Percentiles rank a stretch among this genome's conserved stretches.
phyloP scores from a whole-genome alignment of 30 jellyfish, hydroid and myxozoan species.

The Sanderia malayensis region DNA sequence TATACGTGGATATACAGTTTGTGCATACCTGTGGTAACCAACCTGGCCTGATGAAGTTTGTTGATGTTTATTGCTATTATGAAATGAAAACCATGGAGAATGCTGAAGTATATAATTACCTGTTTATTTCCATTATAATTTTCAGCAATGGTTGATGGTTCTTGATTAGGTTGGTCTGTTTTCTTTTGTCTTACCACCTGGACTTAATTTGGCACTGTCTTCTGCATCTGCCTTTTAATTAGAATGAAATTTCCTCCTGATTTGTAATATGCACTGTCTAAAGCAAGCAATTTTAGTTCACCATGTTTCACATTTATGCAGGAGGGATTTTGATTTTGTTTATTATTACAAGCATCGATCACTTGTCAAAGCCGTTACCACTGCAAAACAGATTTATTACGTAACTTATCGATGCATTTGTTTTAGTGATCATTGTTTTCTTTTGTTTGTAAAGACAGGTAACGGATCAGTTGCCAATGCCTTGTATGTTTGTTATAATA shows the following conservation, averaged over 20 bases:
- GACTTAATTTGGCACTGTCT: conserved; percentile 14
- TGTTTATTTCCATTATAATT: not conserved
- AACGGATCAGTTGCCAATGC: too few relatives aligned
- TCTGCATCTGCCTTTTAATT: conserved; percentile 36
- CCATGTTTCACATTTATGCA: not conserved
- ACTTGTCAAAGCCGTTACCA: not conserved
- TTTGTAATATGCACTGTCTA: not conserved
- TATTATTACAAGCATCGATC: not conserved
- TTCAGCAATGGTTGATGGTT: not conserved
- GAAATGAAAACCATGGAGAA: not conserved
- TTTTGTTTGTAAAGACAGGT: too few relatives aligned
- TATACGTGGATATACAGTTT: too few relatives aligned
- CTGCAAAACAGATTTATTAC: too few relatives aligned
- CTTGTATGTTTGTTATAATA: too few relatives aligned
- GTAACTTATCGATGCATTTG: too few relatives aligned
- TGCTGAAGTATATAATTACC: not conserved
- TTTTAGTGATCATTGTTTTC: too few relatives aligned
- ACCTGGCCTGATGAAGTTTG: too few relatives aligned
- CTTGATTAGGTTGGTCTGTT: not conserved
- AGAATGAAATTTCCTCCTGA: conserved; percentile 12
- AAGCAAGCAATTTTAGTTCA: not conserved
- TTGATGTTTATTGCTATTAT: too few relatives aligned
- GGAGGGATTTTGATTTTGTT: not conserved
- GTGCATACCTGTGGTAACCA: too few relatives aligned
- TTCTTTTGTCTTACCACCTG: conserved; percentile 56